Conservation (phyloP, 1,140 invertebrate genomes). For the Drosophila lacertosa region DNA sequence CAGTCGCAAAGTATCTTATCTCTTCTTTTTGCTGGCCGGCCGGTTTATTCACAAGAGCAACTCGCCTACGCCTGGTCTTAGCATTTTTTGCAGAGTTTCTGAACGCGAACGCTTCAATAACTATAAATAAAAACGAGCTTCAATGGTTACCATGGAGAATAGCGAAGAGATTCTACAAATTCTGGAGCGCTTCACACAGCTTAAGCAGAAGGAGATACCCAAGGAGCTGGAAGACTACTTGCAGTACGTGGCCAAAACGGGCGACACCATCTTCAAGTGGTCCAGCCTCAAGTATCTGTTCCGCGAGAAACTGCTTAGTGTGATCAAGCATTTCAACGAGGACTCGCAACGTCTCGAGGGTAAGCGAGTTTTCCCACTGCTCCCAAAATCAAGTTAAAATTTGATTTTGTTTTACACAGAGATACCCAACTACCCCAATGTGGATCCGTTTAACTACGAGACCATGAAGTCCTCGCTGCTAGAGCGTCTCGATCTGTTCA, state of each 20-base stretch:
- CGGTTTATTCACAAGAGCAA: slow-evolving; percentile 25
- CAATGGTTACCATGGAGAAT: slow-evolving; percentile 89
- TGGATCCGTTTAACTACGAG: slow-evolving; percentile 95
- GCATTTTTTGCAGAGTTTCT: slow-evolving; percentile 10
- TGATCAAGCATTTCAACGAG: slow-evolving; percentile 94
- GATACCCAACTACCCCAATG: slow-evolving; percentile 93
- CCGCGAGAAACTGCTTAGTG: slow-evolving; percentile 92
- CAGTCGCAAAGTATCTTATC: slow-evolving; percentile 6
- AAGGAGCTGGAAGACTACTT: slow-evolving; percentile 95
- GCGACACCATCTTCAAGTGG: slow-evolving; percentile 97
- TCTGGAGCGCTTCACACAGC: slow-evolving; percentile 93
- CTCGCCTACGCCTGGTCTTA: background rate
- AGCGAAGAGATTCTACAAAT: slow-evolving; percentile 93
- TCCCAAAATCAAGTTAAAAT: background rate
- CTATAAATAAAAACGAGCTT: slow-evolving; percentile 19
- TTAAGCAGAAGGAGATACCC: slow-evolving; percentile 91
- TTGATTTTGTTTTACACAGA: slow-evolving; percentile 75
- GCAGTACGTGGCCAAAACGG: slow-evolving; percentile 95
- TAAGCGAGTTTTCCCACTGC: slow-evolving; percentile 37
- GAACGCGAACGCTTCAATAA: background rate
- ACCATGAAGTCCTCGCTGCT: slow-evolving; percentile 93
- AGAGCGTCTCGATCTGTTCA: slow-evolving; percentile 92
- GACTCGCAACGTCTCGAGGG: slow-evolving; percentile 88
- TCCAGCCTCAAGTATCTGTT: slow-evolving; percentile 93
- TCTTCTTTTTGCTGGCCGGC: slow-evolving; percentile 7